A percentile compares a stretch with the other conserved stretches of the same genome.
phyloP scores from a whole-genome alignment of 2,113 vertebrate genomes.

The Notothenia rossii region DNA sequence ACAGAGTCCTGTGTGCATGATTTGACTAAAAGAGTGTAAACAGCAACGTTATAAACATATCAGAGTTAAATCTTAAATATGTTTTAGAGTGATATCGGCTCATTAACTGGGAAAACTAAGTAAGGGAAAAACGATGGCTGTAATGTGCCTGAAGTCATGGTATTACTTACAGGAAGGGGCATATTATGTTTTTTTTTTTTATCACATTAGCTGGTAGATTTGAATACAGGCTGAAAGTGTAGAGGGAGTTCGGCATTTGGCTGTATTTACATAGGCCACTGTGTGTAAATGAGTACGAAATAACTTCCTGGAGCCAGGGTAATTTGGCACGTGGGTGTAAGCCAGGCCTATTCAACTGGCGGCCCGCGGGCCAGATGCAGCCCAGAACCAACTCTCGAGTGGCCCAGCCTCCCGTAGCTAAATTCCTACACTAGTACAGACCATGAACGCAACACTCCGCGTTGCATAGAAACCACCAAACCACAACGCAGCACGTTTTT shows the following conservation, averaged over 20 bases:
- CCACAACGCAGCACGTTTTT: too few species aligned
- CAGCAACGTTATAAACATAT: neutral
- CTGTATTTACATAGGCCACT: constrained; percentile 37
- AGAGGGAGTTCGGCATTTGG: neutral
- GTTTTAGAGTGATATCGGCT: neutral
- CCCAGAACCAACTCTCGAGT: too few species aligned
- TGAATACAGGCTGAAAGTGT: constrained; percentile 1
- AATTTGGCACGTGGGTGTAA: constrained; percentile 40
- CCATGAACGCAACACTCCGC: too few species aligned
- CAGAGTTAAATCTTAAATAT: neutral
- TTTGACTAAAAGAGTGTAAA: neutral
- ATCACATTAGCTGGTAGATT: neutral
- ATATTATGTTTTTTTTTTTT: neutral
- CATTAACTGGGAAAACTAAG: neutral
- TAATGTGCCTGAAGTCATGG: neutral
- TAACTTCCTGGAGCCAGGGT: constrained; percentile 44
- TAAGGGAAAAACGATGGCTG: neutral
- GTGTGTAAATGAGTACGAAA: constrained; percentile 30
- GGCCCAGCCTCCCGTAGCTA: too few species aligned
- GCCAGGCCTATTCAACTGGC: neutral
- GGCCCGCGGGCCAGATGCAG: too few species aligned
- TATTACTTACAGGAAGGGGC: neutral
- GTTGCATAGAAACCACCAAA: too few species aligned
- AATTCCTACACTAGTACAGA: too few species aligned
- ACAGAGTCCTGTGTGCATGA: neutral